A percentile compares a stretch with the other conserved stretches of the same genome.
phyloP scores from a whole-genome alignment of 2,888 invertebrate species.

The Cynaeus angustus region DNA sequence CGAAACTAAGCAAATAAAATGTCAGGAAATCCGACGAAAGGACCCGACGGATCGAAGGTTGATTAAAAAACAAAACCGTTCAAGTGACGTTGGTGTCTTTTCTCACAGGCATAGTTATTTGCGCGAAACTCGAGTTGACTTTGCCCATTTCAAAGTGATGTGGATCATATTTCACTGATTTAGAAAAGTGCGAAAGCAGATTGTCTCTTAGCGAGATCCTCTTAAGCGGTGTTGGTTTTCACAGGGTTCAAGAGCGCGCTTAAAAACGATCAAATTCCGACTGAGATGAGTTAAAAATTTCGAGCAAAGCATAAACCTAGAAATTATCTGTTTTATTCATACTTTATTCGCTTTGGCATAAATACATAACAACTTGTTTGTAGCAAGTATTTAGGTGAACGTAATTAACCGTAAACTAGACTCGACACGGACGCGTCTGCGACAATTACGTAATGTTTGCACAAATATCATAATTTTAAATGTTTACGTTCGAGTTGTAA shows the following conservation, averaged over 20 bases:
- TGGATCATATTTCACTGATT: conserved; percentile 47
- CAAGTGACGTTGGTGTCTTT: not conserved
- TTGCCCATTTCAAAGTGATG: conserved; percentile 27
- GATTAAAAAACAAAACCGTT: too few relatives aligned
- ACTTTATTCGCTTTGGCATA: conserved; percentile 4
- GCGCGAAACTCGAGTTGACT: conserved; percentile 42
- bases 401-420: conserved; percentile 36
- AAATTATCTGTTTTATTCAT: too few relatives aligned
- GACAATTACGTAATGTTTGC: conserved; percentile 44
- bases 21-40: too few relatives aligned
- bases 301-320: not conserved
- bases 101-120: conserved; percentile 44
- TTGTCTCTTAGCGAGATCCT: conserved; percentile 25
- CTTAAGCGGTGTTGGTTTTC: conserved; percentile 29
- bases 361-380: conserved; percentile 42
- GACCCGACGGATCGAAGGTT: too few relatives aligned
- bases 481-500: conserved; percentile 31
- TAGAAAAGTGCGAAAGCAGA: conserved; percentile 48
- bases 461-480: conserved; percentile 17
- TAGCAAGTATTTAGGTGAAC: conserved; percentile 39
- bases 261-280: not conserved
- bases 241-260: not conserved
- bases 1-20: too few relatives aligned
- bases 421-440: conserved; percentile 37
- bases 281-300: not conserved